A percentile compares a stretch with the other conserved stretches of the same genome.
These are phyloP conservation scores for Platichthys stellatus DNA, from an alignment of 2,113 vertebrate genomes.

Conservation along the genomic window DNA sequence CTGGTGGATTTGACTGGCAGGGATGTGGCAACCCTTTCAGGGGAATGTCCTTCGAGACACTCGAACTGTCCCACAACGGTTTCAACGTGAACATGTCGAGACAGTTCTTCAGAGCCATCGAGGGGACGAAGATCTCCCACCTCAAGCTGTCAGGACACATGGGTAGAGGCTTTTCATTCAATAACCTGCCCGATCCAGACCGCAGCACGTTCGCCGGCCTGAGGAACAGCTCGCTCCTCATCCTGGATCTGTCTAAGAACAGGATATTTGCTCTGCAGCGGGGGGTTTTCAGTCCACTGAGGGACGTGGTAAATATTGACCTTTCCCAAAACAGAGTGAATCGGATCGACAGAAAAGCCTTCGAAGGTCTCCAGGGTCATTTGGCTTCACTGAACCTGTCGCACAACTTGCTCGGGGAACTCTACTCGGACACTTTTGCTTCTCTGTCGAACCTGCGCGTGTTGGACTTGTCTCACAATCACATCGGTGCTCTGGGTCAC, in stretches of 20 bases:
- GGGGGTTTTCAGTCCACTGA: constrained; percentile 79
- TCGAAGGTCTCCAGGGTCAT: constrained; percentile 82
- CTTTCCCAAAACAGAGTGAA: constrained; percentile 86
- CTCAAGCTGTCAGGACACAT: constrained; percentile 79
- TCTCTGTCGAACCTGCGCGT: constrained; percentile 74
- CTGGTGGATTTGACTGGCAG: constrained; percentile 75
- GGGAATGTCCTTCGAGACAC: constrained; percentile 76
- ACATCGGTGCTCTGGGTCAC: constrained; percentile 82
- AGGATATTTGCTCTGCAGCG: constrained; percentile 83
- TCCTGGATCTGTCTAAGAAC: constrained; percentile 83
- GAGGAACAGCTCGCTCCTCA: constrained; percentile 72
- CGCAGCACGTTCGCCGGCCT: constrained; percentile 83
- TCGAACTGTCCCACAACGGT: constrained; percentile 81
- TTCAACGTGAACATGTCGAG: constrained; percentile 55
- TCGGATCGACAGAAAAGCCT: constrained; percentile 80
- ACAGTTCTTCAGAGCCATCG: constrained; percentile 79
- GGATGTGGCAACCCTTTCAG: constrained; percentile 88
- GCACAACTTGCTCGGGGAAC: constrained; percentile 87
- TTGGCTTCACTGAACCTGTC: constrained; percentile 86
- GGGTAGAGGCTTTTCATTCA: constrained; percentile 83
- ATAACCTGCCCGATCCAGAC: constrained; percentile 86
- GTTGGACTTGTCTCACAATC: constrained; percentile 88
- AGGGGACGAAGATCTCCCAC: constrained; percentile 80
- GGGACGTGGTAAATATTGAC: constrained; percentile 75
- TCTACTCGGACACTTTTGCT: constrained; percentile 80